Evolutionary conservation across 37 sponge, comb jelly and placozoan genomes (phyloP), one percentile per base, ranked within the genome.

Genomic region (Amphimedon queenslandica): DNA sequence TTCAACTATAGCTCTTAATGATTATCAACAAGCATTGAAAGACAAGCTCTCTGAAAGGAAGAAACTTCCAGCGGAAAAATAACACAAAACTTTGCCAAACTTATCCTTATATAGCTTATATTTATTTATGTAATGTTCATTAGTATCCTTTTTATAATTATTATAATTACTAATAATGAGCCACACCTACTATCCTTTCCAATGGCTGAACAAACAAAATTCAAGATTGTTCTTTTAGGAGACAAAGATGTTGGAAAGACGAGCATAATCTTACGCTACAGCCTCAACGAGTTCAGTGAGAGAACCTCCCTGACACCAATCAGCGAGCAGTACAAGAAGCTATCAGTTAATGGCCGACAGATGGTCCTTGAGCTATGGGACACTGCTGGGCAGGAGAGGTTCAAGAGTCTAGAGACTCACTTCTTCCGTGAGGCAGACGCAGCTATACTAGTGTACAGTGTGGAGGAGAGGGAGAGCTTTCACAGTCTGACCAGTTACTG

Each of bases 371-470:
- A 63, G 4, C 40, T 92, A 37, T 87, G 66, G 82, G 88, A 92
- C 71, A 92, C 93, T 20, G 87, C 84, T 1, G 93, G 93, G 1
- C 78, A 83, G n/a, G 93, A 92, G 64, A 25, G 88, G 74, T 92
- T 87, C 63, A 71, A 88, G 58, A 92, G 81, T 11, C 74, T 92
- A 64, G 87, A 87, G 1, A 60, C 80, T 20, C 87, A 92, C 74
- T 92, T 80, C 77, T 92, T 73, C 47, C 78, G 72, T 6, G 76
- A 87, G 25, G 79, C 93, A n/a, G 74, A 92, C 64, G 93, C 82
- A 20, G 84, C 93, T 24, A 72, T 92, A 4, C 67, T 87, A 35
- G 77, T 87, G 66, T 92, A 83, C 78, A 77, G 78, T 51, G 70
- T 92, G 37, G 78, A 74, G 0, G 88, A 87, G 61, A 1, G 0